phyloP scores from a whole-genome alignment of 1,140 invertebrate species.

The Steinernema khuongi region DNA sequence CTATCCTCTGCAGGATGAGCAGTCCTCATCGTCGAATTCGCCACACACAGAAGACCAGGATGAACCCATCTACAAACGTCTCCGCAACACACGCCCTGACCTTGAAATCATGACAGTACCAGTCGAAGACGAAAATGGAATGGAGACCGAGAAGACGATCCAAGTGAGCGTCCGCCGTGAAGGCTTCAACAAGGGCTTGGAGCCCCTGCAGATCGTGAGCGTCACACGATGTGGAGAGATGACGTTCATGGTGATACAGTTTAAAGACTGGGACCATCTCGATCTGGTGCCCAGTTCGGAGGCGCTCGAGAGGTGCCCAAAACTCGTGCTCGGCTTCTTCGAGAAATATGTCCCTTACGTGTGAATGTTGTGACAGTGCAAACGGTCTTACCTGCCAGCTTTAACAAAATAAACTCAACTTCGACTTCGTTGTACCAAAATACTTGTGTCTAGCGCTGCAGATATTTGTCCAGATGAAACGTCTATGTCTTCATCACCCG shows the following conservation, averaged over 20 bases:
- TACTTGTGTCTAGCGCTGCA: background rate
- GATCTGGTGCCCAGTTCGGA: background rate
- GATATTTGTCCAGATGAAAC: background rate
- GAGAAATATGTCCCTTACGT: slow-evolving; percentile 2
- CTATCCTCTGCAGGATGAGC: no score
- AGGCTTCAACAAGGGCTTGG: background rate
- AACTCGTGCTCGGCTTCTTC: slow-evolving; percentile 1
- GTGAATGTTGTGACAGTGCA: background rate
- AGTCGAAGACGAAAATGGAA: background rate
- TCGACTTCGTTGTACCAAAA: background rate
- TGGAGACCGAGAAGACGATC: background rate
- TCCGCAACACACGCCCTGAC: background rate
- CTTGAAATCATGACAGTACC: background rate
- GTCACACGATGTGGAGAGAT: background rate
- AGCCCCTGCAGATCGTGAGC: background rate
- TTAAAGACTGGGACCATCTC: background rate
- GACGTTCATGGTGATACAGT: background rate
- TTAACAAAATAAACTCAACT: background rate
- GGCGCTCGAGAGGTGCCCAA: background rate
- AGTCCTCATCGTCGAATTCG: background rate
- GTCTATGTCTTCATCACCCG: no score
- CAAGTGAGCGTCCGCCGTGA: slow-evolving; percentile 11
- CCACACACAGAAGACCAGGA: background rate
- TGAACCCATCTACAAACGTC: background rate
- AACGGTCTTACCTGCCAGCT: background rate